Evolutionary conservation across 2,888 invertebrate species (phyloP), one percentile per base, ranked within the genome.

Genomic region (Hypercompe scribonia): DNA sequence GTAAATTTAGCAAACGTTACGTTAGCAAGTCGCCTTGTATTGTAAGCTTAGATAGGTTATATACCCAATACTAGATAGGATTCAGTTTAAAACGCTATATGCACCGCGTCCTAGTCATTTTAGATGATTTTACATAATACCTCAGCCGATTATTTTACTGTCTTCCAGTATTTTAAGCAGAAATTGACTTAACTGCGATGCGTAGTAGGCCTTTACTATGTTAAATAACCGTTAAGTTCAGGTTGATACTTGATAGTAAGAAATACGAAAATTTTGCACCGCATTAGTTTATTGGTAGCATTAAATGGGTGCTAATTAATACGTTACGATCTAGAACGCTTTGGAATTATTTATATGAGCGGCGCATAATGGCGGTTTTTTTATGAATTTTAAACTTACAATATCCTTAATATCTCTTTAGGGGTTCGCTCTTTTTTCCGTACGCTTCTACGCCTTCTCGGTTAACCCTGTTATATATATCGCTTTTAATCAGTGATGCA

Each of bases 131-230:
- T 67, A 83, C 79, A 80, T 80, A 80, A 81, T 79, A 84, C 82
- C 82, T 18, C 78, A 67, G 58, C 75, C 73, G 74, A 88, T 93
- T 93, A 86, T 85, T 90, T 92, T 91, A 89, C 88, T 82, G 94
- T 94, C 94, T 95, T 94, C 94, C 94, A 94, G 84, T 94, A 92
- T 86, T 84, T 82, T 92, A 93, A 92, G 91, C 88, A 86, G 86
- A 88, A 89, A 89, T 86, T 78, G 81, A 87, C 79, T 84, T 72
- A 81, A 83, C 78, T 87, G 87, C 81, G 77, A 78, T 76, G 76
- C 80, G 86, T 83, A 82, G 78, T 86, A 85, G 78, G 80, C 82
- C 77, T 87, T 86, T 84, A 86, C 79, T 78, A 58, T 81, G 81
- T 73, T 75, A 81, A 81, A 78, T 79, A 75, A 71, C 81, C 70